phyloP scores from a whole-genome alignment of 2,113 vertebrate genomes.

The Danio rerio region GRCz12tu NC_133182.1:34624001-34624500 shows the following conservation, averaged over 20 bases:
- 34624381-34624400: not conserved
- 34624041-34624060: not conserved
- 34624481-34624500: slow-evolving; percentile 39
- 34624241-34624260: not conserved
- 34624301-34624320: too few species aligned
- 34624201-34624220: not conserved
- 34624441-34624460: not conserved
- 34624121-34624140: not conserved
- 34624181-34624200: not conserved
- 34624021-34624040: not conserved
- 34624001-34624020: not conserved
- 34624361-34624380: too few species aligned
- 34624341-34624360: too few species aligned
- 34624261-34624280: too few species aligned
- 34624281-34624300: too few species aligned
- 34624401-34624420: not conserved
- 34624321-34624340: too few species aligned
- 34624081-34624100: not conserved
- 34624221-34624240: not conserved
- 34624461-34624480: slow-evolving; percentile 35
- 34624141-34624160: slow-evolving; percentile 52
- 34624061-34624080: not conserved
- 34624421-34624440: not conserved
- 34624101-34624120: not conserved
- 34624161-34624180: slow-evolving; percentile 4